phyloP scores from a whole-genome alignment of 2,888 invertebrate species.

The Sepioteuthis lessoniana region DNA sequence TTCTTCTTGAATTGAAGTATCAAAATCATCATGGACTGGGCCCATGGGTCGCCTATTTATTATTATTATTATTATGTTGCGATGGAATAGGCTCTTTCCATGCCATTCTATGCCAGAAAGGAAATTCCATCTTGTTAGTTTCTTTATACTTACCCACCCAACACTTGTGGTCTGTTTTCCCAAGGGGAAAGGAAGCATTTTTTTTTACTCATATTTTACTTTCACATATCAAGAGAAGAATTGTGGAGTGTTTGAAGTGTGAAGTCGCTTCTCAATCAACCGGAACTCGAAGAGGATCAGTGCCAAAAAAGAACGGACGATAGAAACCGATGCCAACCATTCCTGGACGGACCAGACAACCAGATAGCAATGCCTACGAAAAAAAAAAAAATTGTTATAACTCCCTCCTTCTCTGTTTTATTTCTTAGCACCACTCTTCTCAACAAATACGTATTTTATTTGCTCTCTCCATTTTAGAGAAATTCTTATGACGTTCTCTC shows the following conservation, averaged over 20 bases:
- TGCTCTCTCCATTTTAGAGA: background rate
- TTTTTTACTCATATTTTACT: background rate
- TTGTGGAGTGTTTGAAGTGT: background rate
- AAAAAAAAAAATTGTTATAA: background rate
- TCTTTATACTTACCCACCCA: background rate
- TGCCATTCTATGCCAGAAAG: background rate
- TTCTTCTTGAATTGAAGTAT: no score
- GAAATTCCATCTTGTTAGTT: constrained; percentile 10
- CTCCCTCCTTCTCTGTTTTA: background rate
- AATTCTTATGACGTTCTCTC: background rate
- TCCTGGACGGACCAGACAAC: background rate
- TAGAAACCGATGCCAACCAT: constrained; percentile 1
- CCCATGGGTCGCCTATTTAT: no score
- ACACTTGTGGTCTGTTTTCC: background rate
- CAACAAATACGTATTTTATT: background rate
- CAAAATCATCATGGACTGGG: no score
- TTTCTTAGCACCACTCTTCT: background rate
- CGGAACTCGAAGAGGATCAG: constrained; percentile 18
- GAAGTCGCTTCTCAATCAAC: constrained; percentile 20
- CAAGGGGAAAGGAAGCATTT: background rate
- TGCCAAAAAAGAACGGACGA: constrained; percentile 33
- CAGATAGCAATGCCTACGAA: background rate
- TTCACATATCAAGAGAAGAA: background rate
- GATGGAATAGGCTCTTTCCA: background rate
- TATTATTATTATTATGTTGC: no score